These are phyloP conservation scores for Argyra leucocephala DNA, from an alignment of 2,888 invertebrate genomes.

Conservation along the genomic window DNA sequence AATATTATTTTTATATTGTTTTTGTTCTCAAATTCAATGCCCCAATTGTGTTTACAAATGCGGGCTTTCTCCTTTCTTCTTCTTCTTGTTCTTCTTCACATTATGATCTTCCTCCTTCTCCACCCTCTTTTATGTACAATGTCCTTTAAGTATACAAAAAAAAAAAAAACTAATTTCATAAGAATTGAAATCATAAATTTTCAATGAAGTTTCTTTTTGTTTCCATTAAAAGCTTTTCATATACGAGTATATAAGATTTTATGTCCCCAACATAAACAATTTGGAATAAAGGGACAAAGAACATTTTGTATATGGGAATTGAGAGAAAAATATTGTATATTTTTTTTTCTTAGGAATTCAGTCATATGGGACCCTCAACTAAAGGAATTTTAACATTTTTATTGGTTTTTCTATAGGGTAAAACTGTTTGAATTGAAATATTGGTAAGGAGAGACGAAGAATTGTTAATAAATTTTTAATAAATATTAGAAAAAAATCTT, in stretches of 20 bases:
- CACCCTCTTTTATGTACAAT: too few relatives aligned
- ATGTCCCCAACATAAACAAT: neutral
- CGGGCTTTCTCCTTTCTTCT: neutral
- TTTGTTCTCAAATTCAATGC: neutral
- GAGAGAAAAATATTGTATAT: too few relatives aligned
- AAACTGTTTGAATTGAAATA: too few relatives aligned
- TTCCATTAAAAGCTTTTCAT: slow-evolving; percentile 2
- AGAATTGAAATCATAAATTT: slow-evolving; percentile 1
- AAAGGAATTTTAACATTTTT: neutral
- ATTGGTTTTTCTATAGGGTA: neutral
- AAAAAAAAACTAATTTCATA: neutral
- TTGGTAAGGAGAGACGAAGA: too few relatives aligned
- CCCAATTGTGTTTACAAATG: neutral
- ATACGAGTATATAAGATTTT: neutral
- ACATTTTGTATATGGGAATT: too few relatives aligned
- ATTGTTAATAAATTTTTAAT: neutral
- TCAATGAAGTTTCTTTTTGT: neutral
- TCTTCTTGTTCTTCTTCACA: neutral
- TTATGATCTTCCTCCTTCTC: too few relatives aligned
- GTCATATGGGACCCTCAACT: neutral
- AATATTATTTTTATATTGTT: too few relatives aligned
- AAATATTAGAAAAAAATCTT: neutral
- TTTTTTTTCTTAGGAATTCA: neutral
- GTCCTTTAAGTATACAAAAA: neutral
- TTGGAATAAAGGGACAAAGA: neutral